Conservation (phyloP, 1,140 invertebrate species). For the Drosophila bocqueti region DNA sequence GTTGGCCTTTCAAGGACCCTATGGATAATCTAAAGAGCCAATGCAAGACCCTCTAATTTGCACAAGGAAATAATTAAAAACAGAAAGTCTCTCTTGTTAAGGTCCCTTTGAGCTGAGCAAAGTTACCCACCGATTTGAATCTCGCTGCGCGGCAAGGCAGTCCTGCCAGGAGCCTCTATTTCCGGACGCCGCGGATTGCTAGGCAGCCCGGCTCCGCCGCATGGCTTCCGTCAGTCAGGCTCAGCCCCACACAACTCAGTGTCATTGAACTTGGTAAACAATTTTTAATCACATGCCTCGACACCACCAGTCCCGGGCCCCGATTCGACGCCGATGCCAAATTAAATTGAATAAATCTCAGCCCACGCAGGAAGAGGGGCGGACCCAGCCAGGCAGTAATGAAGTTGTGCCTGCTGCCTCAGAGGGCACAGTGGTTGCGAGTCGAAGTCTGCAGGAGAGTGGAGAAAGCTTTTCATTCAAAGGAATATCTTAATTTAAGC, state of each 20-base stretch:
- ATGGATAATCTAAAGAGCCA: neutral
- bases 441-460: neutral
- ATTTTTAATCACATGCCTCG: conserved; percentile 77
- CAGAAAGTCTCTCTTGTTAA: neutral
- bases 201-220: conserved; percentile 35
- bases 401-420: conserved; percentile 49
- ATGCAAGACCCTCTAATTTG: neutral
- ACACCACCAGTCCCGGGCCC: neutral
- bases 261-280: conserved; percentile 82
- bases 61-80: neutral
- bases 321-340: conserved; percentile 69
- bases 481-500: neutral
- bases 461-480: neutral
- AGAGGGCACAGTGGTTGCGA: neutral
- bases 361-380: conserved; percentile 34
- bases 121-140: neutral
- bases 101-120: neutral
- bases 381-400: conserved; percentile 40
- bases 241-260: conserved; percentile 14
- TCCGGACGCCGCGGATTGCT: conserved; percentile 50
- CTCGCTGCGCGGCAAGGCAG: neutral
- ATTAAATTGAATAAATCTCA: conserved; percentile 82
- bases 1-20: neutral
- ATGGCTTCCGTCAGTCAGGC: conserved; percentile 17
- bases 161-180: conserved; percentile 1